A percentile compares a stretch with the other conserved stretches of the same genome.
Evolutionary conservation across 64 coral and sea anemone genomes (phyloP).

Genomic region (Porites australiensis): DNA sequence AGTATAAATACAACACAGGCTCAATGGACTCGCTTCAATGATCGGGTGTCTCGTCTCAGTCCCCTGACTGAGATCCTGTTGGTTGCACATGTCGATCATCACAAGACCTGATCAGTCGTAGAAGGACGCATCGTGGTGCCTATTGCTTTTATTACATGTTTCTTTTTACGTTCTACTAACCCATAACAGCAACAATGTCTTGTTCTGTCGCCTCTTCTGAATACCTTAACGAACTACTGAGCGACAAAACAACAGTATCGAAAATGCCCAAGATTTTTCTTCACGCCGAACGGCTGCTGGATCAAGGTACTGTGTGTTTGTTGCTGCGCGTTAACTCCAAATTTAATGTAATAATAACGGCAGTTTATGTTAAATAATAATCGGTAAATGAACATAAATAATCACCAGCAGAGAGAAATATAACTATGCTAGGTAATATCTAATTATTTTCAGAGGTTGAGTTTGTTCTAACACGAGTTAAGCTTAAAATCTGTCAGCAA

Average conservation of each 20-base stretch:
- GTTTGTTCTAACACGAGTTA: constrained; percentile 52
- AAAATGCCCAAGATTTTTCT: constrained; percentile 98
- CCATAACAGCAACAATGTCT: constrained; percentile 84
- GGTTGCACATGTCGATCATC: constrained; percentile 70
- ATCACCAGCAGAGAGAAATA: constrained; percentile 61
- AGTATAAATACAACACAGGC: neutral
- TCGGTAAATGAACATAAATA: constrained; percentile 78
- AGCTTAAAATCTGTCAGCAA: neutral
- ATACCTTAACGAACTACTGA: constrained; percentile 92
- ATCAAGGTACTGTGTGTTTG: constrained; percentile 78
- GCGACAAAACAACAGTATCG: constrained; percentile 91
- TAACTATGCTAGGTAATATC: constrained; percentile 80
- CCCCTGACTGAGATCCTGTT: constrained; percentile 17
- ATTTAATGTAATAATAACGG: constrained; percentile 85
- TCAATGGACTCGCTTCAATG: neutral
- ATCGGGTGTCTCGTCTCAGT: constrained; percentile 11
- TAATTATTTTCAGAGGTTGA: constrained; percentile 57
- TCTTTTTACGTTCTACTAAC: constrained; percentile 85
- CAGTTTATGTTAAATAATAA: constrained; percentile 88
- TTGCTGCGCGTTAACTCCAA: constrained; percentile 58
- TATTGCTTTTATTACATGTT: constrained; percentile 75
- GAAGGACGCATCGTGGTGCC: constrained; percentile 14
- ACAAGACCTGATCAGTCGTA: constrained; percentile 49
- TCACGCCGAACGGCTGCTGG: constrained; percentile 86
- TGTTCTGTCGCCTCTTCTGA: constrained; percentile 73